These are phyloP conservation scores for Periophthalmus modestus DNA, from an alignment of 2,113 vertebrate species.

Conservation along the genomic window DNA sequence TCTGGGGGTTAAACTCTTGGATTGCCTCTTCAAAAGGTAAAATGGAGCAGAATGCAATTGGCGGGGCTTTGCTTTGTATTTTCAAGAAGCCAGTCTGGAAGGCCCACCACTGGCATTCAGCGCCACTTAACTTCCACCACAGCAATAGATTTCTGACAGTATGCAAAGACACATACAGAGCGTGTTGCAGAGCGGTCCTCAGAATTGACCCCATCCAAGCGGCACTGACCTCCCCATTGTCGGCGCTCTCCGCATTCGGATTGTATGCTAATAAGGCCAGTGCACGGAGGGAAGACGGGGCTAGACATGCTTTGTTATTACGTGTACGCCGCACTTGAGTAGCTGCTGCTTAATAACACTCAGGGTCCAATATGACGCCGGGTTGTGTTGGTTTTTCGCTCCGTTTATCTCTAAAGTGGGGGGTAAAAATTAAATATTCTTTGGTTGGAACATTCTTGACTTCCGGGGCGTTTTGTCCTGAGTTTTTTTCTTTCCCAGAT, in stretches of 20 bases:
- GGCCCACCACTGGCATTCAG: slow-evolving; percentile 75
- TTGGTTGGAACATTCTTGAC: background rate
- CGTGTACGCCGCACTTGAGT: slow-evolving; percentile 63
- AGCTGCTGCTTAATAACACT: slow-evolving; percentile 63
- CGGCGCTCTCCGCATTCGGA: slow-evolving; percentile 76
- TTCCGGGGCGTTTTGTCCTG: background rate
- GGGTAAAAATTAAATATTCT: slow-evolving; percentile 23
- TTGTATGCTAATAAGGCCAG: slow-evolving; percentile 79
- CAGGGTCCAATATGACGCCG: slow-evolving; percentile 38
- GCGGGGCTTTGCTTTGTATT: slow-evolving; percentile 67
- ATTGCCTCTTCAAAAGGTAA: slow-evolving; percentile 74
- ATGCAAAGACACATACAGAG: slow-evolving; percentile 69
- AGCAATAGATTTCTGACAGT: slow-evolving; percentile 71
- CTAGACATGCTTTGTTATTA: slow-evolving; percentile 64
- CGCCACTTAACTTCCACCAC: slow-evolving; percentile 74
- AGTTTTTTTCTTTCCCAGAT: background rate
- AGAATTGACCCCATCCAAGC: slow-evolving; percentile 70
- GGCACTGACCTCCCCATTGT: slow-evolving; percentile 76
- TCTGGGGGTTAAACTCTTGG: slow-evolving; percentile 73
- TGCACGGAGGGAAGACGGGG: slow-evolving; percentile 39
- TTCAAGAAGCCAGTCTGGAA: slow-evolving; percentile 65
- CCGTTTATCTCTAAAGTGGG: slow-evolving; percentile 16
- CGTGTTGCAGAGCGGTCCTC: slow-evolving; percentile 66
- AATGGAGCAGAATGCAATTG: slow-evolving; percentile 59
- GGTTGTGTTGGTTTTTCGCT: slow-evolving; percentile 42